Conservation (phyloP, 2,888 invertebrate species). For the Parnassius orleans region DNA sequence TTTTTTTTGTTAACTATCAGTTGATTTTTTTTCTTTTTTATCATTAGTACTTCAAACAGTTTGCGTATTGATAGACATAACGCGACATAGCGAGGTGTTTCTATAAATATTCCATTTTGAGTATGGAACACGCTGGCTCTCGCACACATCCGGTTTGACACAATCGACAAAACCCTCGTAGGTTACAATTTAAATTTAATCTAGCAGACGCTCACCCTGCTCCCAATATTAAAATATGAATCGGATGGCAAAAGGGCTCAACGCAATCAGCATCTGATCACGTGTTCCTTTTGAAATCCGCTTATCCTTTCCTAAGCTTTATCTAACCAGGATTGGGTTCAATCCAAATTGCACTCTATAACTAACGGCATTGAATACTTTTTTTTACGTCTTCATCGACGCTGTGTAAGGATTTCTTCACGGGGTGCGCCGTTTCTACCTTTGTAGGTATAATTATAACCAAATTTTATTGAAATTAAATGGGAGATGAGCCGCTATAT, state of each 20-base stretch:
- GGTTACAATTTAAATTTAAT: slow-evolving; percentile 64
- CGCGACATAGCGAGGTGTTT: too few species aligned
- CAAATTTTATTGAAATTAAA: slow-evolving; percentile 71
- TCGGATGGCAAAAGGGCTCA: slow-evolving; percentile 44
- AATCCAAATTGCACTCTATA: slow-evolving; percentile 45
- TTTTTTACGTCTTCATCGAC: slow-evolving; percentile 30
- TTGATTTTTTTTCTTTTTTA: too few species aligned
- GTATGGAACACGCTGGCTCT: too few species aligned
- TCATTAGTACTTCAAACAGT: too few species aligned
- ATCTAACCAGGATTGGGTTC: slow-evolving; percentile 43
- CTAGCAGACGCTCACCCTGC: slow-evolving; percentile 59
- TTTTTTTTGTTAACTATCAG: too few species aligned
- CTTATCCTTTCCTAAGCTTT: slow-evolving; percentile 60
- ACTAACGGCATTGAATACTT: slow-evolving; percentile 37
- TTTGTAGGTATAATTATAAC: slow-evolving; percentile 76
- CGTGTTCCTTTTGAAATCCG: slow-evolving; percentile 75
- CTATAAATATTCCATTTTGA: too few species aligned
- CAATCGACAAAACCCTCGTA: slow-evolving; percentile 18
- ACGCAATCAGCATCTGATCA: slow-evolving; percentile 76
- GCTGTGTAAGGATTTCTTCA: slow-evolving; percentile 39
- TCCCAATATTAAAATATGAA: slow-evolving; percentile 78
- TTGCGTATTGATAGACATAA: too few species aligned
- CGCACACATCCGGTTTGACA: not conserved
- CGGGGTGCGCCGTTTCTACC: slow-evolving; percentile 58
- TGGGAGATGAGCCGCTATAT: slow-evolving; percentile 59